Percentiles rank a stretch among this genome's conserved stretches.
phyloP scores from a whole-genome alignment of 1,140 invertebrate genomes.

The Ceratitis capitata region DNA sequence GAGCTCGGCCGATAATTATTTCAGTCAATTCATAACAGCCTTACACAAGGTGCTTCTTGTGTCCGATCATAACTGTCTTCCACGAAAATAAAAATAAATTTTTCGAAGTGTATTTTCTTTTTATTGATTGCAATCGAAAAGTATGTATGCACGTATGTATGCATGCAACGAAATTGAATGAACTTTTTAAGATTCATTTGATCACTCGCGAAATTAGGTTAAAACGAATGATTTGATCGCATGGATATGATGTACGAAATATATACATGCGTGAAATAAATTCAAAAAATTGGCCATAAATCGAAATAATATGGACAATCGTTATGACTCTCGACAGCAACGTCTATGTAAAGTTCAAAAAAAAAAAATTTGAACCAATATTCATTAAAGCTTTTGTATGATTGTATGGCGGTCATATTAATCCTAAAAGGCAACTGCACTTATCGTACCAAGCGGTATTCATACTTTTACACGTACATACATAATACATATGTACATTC shows the following conservation, averaged over 20 bases:
- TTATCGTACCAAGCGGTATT: not conserved
- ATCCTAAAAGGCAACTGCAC: constrained; percentile 8
- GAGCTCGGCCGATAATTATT: too few species aligned
- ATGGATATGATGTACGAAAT: not conserved
- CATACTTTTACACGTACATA: not conserved
- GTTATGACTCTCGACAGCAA: not conserved
- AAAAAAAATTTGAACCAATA: constrained; percentile 17
- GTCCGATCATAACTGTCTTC: too few species aligned
- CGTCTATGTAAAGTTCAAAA: not conserved
- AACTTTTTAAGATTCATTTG: not conserved
- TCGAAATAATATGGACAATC: not conserved
- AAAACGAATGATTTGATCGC: not conserved
- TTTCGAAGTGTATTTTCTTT: too few species aligned
- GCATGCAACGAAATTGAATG: too few species aligned
- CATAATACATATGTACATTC: not conserved
- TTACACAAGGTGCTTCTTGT: too few species aligned
- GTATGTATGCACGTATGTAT: too few species aligned
- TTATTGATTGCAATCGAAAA: too few species aligned
- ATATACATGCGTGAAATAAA: not conserved
- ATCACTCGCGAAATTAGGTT: not conserved
- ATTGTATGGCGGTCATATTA: not conserved
- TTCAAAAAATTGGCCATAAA: not conserved
- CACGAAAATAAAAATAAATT: too few species aligned
- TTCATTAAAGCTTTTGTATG: not conserved
- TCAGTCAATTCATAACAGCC: too few species aligned